phyloP scores from a whole-genome alignment of 2,797 vertebrate genomes.

The Thaleichthys pacificus region DNA sequence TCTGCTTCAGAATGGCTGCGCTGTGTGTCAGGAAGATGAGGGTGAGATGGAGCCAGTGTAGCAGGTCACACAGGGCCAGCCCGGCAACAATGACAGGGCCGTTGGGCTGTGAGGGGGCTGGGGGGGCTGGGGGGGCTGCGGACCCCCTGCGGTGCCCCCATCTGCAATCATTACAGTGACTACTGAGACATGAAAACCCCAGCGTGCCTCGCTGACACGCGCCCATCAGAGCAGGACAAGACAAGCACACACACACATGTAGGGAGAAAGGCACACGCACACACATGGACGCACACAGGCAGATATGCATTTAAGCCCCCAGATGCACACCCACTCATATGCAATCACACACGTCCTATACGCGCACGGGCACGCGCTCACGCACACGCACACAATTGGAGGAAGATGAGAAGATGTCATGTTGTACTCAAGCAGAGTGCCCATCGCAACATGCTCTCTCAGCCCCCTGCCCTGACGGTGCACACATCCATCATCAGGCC shows the following conservation, averaged over 20 bases:
- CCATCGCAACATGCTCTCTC: conserved; percentile 53
- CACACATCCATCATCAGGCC: conserved; percentile 63
- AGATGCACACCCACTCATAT: background rate
- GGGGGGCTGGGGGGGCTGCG: conserved; percentile 78
- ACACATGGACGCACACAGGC: background rate
- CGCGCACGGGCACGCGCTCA: background rate
- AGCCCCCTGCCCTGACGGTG: conserved; percentile 54
- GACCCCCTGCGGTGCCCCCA: conserved; percentile 84
- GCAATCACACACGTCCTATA: background rate
- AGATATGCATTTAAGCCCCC: background rate
- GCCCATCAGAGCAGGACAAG: conserved; percentile 77
- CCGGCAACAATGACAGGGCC: conserved; percentile 84
- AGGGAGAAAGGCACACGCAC: conserved; percentile 72
- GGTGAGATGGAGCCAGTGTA: conserved; percentile 73
- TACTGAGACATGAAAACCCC: conserved; percentile 84
- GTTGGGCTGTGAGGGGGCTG: conserved; percentile 36
- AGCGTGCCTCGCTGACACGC: conserved; percentile 79
- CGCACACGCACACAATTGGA: background rate
- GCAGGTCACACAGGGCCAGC: conserved; percentile 79
- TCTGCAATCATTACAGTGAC: conserved; percentile 93
- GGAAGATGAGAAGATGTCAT: conserved; percentile 59
- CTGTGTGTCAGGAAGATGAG: conserved; percentile 70
- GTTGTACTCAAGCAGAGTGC: conserved; percentile 17
- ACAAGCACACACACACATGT: conserved; percentile 83
- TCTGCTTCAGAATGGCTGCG: conserved; percentile 87